Evolutionary conservation across 2,797 vertebrate genomes (phyloP).

Genomic region (Pseudopleuronectes americanus): DNA sequence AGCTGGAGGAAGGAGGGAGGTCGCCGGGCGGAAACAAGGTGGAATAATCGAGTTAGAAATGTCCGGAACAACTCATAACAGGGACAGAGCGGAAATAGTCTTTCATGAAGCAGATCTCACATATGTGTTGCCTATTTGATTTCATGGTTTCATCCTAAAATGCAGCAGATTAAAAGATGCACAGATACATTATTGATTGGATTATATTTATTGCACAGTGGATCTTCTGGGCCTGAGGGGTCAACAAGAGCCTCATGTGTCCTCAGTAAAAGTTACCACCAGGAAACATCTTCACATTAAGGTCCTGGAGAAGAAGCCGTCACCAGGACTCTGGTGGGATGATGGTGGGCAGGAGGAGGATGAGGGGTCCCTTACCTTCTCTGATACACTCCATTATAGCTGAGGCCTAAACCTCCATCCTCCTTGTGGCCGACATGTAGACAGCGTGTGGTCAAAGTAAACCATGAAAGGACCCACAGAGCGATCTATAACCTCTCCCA

Average conservation of each 20-base stretch:
- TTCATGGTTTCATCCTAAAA: no score
- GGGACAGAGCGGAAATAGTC: no score
- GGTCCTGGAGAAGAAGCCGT: no score
- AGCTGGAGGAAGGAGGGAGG: slow-evolving; percentile 42
- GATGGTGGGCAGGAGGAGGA: neutral
- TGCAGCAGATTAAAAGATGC: neutral
- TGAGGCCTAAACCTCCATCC: neutral
- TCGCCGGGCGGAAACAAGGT: no score
- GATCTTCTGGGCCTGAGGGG: neutral
- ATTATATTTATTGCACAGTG: neutral
- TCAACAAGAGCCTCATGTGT: neutral
- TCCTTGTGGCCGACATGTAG: no score
- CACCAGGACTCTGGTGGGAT: no score
- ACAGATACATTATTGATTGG: neutral
- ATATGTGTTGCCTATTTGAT: neutral
- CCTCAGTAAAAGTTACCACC: neutral
- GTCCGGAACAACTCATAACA: no score
- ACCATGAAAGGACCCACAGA: no score
- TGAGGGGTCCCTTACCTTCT: neutral
- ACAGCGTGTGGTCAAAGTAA: no score
- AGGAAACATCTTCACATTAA: no score
- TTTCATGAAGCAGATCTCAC: neutral
- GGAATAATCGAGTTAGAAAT: no score
- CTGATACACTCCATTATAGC: no score
- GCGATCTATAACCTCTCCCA: neutral